Conservation (phyloP, 2,113 vertebrate genomes). For the Lepus europaeus region DNA sequence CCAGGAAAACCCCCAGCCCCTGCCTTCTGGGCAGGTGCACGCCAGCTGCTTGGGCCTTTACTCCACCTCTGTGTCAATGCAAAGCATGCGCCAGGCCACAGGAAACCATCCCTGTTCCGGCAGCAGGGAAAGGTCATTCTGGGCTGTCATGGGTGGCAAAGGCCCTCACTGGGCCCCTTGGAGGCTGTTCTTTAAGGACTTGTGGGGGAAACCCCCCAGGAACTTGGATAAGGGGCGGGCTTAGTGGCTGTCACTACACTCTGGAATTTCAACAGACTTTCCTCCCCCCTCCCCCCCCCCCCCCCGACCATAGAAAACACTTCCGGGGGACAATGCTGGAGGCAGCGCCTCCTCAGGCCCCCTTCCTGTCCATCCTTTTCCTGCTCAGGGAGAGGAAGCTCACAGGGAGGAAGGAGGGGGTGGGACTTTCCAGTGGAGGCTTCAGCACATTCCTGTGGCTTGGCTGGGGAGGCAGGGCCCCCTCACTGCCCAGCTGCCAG, state of each 20-base stretch:
- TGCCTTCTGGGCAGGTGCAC: not conserved
- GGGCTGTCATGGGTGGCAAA: not conserved
- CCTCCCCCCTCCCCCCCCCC: no score
- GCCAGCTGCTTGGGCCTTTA: not conserved
- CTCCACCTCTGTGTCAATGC: not conserved
- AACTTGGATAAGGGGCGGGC: not conserved
- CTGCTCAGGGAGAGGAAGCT: constrained; percentile 62
- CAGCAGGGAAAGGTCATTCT: not conserved
- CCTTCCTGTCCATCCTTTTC: constrained; percentile 64
- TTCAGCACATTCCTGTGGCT: constrained; percentile 74
- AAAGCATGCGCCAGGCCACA: not conserved
- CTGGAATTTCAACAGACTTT: not conserved
- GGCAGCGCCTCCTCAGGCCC: not conserved
- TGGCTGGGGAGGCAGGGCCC: constrained; percentile 47
- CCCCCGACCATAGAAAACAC: not conserved
- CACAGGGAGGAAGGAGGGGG: not conserved
- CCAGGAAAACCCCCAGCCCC: not conserved
- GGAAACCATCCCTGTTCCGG: not conserved
- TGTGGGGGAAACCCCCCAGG: not conserved
- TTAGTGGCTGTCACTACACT: not conserved
- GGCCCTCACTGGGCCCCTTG: not conserved
- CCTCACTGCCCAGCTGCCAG: not conserved
- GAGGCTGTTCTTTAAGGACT: not conserved
- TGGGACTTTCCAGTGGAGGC: constrained; percentile 71
- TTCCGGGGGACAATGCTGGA: not conserved